Evolutionary conservation across 1,140 invertebrate genomes (phyloP).

Genomic region (Euglossa dilemma): DNA sequence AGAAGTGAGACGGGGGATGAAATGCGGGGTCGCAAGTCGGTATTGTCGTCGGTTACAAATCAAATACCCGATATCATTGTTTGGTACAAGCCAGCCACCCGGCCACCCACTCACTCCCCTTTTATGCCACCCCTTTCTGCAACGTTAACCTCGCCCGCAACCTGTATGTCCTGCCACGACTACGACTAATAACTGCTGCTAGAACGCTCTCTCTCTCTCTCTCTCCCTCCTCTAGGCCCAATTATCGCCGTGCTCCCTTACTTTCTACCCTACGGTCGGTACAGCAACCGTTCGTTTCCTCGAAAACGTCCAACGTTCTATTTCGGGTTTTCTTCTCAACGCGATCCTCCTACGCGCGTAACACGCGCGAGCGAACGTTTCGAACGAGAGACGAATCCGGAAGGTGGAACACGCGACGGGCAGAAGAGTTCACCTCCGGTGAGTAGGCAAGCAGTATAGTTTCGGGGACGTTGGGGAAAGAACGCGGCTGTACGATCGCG

Average conservation of each 20-base stretch:
- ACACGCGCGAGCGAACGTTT: background rate
- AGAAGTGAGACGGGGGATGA: constrained; percentile 61
- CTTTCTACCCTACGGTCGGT: too few relatives aligned
- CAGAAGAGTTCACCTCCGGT: too few relatives aligned
- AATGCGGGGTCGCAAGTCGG: constrained; percentile 71
- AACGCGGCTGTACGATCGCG: constrained; percentile 20
- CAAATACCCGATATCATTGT: constrained; percentile 80
- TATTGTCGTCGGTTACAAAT: constrained; percentile 80
- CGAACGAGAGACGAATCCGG: too few relatives aligned
- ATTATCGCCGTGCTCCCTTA: background rate
- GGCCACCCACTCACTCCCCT: constrained; percentile 48
- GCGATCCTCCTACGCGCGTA: background rate
- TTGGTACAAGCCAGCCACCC: constrained; percentile 67
- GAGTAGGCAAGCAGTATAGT: too few relatives aligned
- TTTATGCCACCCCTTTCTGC: constrained; percentile 59
- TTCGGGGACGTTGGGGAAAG: too few relatives aligned
- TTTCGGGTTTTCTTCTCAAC: too few relatives aligned
- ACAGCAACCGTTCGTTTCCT: too few relatives aligned
- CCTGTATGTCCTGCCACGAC: constrained; percentile 53
- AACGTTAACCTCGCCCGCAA: constrained; percentile 67
- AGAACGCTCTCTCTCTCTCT: constrained; percentile 20
- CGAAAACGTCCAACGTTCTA: too few relatives aligned
- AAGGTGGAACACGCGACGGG: too few relatives aligned
- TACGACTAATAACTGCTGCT: constrained; percentile 64
- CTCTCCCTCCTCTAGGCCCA: constrained; percentile 18